A percentile compares a stretch with the other conserved stretches of the same genome.
These are phyloP conservation scores for Tillus elongatus DNA, from an alignment of 2,888 invertebrate species.

Conservation along the genomic window DNA sequence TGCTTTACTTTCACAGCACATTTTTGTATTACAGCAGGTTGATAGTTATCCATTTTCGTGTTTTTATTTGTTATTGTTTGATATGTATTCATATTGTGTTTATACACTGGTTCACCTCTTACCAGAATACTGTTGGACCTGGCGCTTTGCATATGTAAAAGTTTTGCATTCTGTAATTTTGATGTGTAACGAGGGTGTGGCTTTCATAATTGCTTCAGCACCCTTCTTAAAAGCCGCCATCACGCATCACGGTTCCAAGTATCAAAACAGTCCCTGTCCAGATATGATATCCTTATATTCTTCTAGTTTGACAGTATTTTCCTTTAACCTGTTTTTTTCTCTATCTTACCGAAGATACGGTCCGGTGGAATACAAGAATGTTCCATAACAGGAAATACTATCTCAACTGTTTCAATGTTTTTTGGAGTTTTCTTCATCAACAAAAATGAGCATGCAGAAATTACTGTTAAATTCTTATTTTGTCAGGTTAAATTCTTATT, in stretches of 20 bases:
- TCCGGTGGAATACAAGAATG: too few relatives aligned
- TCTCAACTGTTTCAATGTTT: constrained; percentile 11
- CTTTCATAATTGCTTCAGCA: constrained; percentile 5
- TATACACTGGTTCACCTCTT: constrained; percentile 5
- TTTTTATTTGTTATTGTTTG: constrained; percentile 7
- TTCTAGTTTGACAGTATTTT: not conserved
- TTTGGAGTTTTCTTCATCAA: constrained; percentile 2
- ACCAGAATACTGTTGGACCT: constrained; percentile 6
- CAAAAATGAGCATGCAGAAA: constrained; percentile 2
- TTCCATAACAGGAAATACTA: constrained; percentile 24
- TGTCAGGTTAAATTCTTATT: constrained; percentile 3
- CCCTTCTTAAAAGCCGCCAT: constrained; percentile 4
- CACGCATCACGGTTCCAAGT: constrained; percentile 5
- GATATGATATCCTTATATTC: constrained; percentile 6
- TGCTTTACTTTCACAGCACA: constrained; percentile 6
- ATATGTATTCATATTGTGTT: not conserved
- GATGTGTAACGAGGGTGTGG: constrained; percentile 6
- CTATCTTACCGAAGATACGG: too few relatives aligned
- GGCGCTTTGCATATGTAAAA: too few relatives aligned
- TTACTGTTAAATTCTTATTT: too few relatives aligned
- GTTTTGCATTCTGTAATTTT: constrained; percentile 8
- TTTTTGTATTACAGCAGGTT: constrained; percentile 7
- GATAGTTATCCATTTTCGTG: not conserved
- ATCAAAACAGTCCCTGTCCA: constrained; percentile 3
- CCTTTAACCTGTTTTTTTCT: constrained; percentile 15